These are phyloP conservation scores for Aphidius gifuensis DNA, from an alignment of 1,140 invertebrate genomes.

Conservation along the genomic window DNA sequence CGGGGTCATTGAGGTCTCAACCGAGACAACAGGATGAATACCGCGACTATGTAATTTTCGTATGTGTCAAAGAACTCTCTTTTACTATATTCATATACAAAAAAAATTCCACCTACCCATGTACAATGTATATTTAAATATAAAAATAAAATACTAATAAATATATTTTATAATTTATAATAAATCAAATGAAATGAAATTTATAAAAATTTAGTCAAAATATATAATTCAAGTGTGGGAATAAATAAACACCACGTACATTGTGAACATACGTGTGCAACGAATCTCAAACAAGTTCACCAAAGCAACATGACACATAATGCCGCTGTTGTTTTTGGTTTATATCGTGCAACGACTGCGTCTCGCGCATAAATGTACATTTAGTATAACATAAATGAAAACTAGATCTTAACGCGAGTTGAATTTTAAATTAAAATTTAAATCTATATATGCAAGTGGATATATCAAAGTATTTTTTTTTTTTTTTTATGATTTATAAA, in stretches of 20 bases:
- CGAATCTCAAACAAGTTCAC: not conserved
- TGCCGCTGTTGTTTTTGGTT: not conserved
- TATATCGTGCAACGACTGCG: not conserved
- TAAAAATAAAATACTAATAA: no score
- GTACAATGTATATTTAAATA: no score
- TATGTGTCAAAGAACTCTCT: no score
- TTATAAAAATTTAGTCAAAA: not conserved
- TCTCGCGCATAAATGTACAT: not conserved
- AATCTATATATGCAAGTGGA: not conserved
- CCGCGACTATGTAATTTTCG: no score
- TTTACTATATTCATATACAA: no score
- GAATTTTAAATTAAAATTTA: conserved; percentile 5
- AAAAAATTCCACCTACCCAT: no score
- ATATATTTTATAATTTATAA: no score
- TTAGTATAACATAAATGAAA: conserved; percentile 21
- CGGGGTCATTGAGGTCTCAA: no score
- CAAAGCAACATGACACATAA: not conserved
- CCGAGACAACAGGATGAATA: no score
- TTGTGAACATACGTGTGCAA: not conserved
- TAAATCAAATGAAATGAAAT: no score
- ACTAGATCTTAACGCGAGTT: conserved; percentile 23
- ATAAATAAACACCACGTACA: not conserved
- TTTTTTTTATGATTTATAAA: no score
- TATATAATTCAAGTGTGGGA: not conserved
- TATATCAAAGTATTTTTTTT: no score